phyloP scores from a whole-genome alignment of 2,888 invertebrate genomes.

The Brachyptera putata region DNA sequence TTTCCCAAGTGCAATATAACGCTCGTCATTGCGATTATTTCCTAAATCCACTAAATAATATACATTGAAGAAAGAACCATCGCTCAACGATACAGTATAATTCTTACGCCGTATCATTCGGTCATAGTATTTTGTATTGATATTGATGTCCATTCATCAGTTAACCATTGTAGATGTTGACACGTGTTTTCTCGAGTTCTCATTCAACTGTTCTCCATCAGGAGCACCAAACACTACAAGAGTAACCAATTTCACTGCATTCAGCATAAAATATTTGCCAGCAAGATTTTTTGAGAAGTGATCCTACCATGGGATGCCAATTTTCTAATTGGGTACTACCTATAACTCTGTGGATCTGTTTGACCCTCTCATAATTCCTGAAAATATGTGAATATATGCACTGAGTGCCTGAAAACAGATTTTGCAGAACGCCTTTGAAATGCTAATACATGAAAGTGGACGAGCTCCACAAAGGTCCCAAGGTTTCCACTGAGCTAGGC shows the following conservation, averaged over 20 bases:
- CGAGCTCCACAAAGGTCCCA: slow-evolving; percentile 3
- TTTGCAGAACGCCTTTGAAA: slow-evolving; percentile 8
- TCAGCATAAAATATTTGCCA: background rate
- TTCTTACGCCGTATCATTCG: background rate
- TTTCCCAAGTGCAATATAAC: slow-evolving; percentile 13
- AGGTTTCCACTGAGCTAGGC: background rate
- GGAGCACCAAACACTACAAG: slow-evolving; percentile 1
- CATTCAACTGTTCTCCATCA: background rate
- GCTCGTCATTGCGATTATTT: background rate
- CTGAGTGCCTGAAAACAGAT: slow-evolving; percentile 4
- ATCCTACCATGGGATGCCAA: background rate
- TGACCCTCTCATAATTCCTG: slow-evolving; percentile 5
- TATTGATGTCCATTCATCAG: background rate
- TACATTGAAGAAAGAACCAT: background rate
- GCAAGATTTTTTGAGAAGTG: background rate
- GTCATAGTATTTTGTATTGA: background rate
- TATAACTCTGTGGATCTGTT: background rate
- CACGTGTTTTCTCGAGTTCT: background rate
- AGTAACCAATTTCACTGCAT: background rate
- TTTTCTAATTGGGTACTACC: background rate
- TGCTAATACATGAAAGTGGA: slow-evolving; percentile 13
- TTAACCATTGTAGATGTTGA: background rate
- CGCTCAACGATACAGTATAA: background rate
- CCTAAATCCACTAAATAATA: background rate
- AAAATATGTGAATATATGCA: slow-evolving; percentile 8